These are phyloP conservation scores for Aphelenchoides fujianensis DNA, from an alignment of 1,140 invertebrate genomes.

Conservation along the genomic window DNA sequence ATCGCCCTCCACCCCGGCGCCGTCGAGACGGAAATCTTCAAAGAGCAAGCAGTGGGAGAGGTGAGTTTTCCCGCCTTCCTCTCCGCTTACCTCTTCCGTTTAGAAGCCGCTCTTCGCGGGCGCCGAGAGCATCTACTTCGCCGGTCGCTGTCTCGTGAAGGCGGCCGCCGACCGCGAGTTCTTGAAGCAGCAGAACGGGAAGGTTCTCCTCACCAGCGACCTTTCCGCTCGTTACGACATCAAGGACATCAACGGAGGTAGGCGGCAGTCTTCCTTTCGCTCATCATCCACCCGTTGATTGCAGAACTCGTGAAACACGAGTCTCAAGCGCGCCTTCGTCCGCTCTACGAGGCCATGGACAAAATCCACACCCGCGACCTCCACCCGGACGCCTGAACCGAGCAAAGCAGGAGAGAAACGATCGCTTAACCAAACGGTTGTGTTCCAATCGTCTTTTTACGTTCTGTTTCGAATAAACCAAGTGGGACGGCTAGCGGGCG, in stretches of 20 bases:
- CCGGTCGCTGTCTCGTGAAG: slow-evolving; percentile 7
- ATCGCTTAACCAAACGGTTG: no score
- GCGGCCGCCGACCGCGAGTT: neutral
- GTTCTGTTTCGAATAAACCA: no score
- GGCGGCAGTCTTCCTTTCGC: no score
- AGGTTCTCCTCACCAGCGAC: neutral
- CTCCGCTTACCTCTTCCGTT: neutral
- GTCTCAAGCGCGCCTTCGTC: neutral
- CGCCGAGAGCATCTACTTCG: neutral
- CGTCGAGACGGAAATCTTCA: slow-evolving; percentile 33
- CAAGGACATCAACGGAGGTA: neutral
- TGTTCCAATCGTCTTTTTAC: no score
- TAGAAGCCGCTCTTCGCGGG: neutral
- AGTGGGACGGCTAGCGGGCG: no score
- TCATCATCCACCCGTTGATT: neutral
- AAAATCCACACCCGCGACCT: slow-evolving; percentile 9
- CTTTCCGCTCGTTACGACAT: slow-evolving; percentile 2
- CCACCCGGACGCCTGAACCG: no score
- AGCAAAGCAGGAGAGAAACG: no score
- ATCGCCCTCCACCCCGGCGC: slow-evolving; percentile 28
- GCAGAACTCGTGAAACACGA: slow-evolving; percentile 4
- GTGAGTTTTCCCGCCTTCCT: neutral
- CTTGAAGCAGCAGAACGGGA: neutral
- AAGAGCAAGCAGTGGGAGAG: neutral
- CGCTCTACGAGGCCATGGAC: slow-evolving; percentile 13